Conservation (phyloP, 2,797 vertebrate genomes). For the Petrocephalus schoutedeni region DNA sequence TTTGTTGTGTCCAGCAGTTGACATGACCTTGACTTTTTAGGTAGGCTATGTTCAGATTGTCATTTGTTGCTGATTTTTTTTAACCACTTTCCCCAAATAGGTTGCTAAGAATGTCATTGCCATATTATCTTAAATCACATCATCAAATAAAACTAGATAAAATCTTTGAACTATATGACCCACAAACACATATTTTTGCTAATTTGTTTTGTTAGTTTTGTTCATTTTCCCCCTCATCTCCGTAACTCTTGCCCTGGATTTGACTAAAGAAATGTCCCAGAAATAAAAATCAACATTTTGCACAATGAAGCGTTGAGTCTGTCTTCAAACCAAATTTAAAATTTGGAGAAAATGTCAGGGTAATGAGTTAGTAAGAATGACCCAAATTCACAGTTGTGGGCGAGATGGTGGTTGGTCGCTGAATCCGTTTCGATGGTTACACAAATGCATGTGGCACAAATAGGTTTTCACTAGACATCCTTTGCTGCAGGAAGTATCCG, state of each 20-base stretch:
- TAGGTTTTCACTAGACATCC: not conserved
- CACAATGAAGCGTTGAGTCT: not conserved
- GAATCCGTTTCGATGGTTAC: not conserved
- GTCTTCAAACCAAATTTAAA: not conserved
- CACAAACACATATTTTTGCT: not conserved
- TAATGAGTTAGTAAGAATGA: not conserved
- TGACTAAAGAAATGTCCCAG: not conserved
- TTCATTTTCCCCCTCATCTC: not conserved
- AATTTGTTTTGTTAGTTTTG: not conserved
- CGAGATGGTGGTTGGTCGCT: not conserved
- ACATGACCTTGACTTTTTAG: not conserved
- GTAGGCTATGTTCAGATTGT: not conserved
- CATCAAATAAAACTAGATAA: too few relatives aligned
- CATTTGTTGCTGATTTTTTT: not conserved
- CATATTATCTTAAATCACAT: too few relatives aligned
- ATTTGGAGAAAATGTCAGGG: not conserved
- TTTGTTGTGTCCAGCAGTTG: not conserved
- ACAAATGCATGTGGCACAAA: not conserved
- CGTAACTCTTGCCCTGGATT: not conserved
- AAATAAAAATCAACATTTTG: not conserved
- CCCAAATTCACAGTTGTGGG: not conserved
- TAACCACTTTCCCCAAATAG: not conserved
- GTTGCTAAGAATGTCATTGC: not conserved
- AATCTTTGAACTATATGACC: too few relatives aligned
- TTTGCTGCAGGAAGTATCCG: conserved; percentile 62